Evolutionary conservation across 1,140 invertebrate species (phyloP), one percentile per base, ranked within the genome.

Genomic region (Hydropsyche tenuis): DNA sequence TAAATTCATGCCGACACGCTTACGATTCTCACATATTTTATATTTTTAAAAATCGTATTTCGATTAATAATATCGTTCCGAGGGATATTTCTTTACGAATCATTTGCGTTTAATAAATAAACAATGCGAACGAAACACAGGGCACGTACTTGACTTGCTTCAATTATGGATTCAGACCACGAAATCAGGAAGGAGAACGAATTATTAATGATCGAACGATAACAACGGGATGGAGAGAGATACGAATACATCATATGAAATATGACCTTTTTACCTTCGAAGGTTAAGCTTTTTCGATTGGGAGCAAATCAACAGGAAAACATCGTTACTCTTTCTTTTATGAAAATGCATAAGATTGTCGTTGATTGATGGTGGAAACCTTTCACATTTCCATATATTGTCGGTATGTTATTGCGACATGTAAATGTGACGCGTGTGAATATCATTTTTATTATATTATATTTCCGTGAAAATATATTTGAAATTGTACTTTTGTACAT

Each of bases 181-280:
- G 48, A 53, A 53, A 53, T 53, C 48, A 20, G 20, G 18, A 46
- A 53, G 48, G 48, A 53, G 48, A 53, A 53, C 48, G 48, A 53
- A 53, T 53, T 53, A 53, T 53, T 53, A 53, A 53, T 20, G 48
- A 53, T 53, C 48, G 20, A 53, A 53, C 48, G 48, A 53, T 53
- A 53, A 16, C 48, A 53, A 53, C 48, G 14, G 5, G 1, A 53
- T 20, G 18, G 48, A 9, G 30, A 37, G 9, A 37, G 30, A 9
- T 4, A 4, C 30, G 30, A 37, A 53, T 53, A 53, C 20, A 53
- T 53, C 48, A 53, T 53, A 53, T 20, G 16, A 53, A 7, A 53
- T 4, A 53, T 53, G 48, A 53, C 20, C 48, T 53, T 18, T 53
- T 20, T 53, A 18, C 16, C 48, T 7, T 7, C n/a, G 16, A 20